Conservation (phyloP, 2,888 invertebrate species). For the Amphipyra berbera region DNA sequence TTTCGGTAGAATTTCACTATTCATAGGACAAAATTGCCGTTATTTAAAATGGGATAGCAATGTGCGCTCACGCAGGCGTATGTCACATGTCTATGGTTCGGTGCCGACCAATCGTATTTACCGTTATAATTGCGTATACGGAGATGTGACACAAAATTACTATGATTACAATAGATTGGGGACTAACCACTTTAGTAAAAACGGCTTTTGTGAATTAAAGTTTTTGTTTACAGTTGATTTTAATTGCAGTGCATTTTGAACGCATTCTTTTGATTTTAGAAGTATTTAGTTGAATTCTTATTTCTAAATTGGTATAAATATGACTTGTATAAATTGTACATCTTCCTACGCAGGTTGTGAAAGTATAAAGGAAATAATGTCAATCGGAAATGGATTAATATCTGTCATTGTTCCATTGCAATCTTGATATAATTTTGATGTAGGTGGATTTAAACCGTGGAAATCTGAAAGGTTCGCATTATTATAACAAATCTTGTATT, state of each 20-base stretch:
- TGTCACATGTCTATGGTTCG: slow-evolving; percentile 74
- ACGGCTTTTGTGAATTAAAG: slow-evolving; percentile 24
- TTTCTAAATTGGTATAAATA: slow-evolving; percentile 32
- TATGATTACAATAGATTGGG: slow-evolving; percentile 51
- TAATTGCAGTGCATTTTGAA: slow-evolving; percentile 30
- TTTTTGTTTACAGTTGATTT: slow-evolving; percentile 29
- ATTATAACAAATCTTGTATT: slow-evolving; percentile 13
- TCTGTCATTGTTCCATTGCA: slow-evolving; percentile 37
- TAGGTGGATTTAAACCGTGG: slow-evolving; percentile 39
- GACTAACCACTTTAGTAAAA: slow-evolving; percentile 26
- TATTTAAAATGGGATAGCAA: slow-evolving; percentile 61
- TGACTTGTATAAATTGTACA: slow-evolving; percentile 26
- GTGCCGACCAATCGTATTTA: slow-evolving; percentile 61
- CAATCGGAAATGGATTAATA: slow-evolving; percentile 36
- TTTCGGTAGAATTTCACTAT: slow-evolving; percentile 60
- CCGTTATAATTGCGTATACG: slow-evolving; percentile 71
- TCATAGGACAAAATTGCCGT: slow-evolving; percentile 71
- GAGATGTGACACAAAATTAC: slow-evolving; percentile 61
- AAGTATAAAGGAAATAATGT: slow-evolving; percentile 31
- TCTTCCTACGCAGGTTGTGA: slow-evolving; percentile 46
- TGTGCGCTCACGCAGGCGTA: slow-evolving; percentile 64
- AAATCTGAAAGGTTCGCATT: slow-evolving; percentile 30
- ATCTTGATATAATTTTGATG: slow-evolving; percentile 40
- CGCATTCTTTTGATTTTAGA: slow-evolving; percentile 4
- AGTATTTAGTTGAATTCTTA: neutral